A percentile compares a stretch with the other conserved stretches of the same genome.
These are phyloP conservation scores for Spermophilus dauricus DNA, from an alignment of 2,113 vertebrate species.

Conservation along the genomic window DNA sequence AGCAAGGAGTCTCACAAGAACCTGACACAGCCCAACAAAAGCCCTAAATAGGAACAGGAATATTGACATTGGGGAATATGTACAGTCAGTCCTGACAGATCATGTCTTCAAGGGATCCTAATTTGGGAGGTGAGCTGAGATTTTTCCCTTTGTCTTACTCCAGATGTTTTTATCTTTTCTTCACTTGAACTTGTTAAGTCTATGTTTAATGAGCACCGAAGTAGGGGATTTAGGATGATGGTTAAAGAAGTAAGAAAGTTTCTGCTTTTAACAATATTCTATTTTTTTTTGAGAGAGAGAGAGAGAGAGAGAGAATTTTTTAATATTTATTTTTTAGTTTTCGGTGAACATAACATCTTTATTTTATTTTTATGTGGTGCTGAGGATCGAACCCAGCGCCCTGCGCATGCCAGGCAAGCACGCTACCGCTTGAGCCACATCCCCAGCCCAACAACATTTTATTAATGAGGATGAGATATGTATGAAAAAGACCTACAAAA, in stretches of 20 bases:
- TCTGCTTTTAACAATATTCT: neutral
- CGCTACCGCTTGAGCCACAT: too few relatives aligned
- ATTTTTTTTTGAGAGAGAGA: too few relatives aligned
- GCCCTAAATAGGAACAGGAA: neutral
- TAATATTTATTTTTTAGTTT: too few relatives aligned
- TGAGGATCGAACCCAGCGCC: too few relatives aligned
- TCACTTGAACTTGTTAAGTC: neutral
- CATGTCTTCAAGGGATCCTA: neutral
- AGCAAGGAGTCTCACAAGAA: neutral
- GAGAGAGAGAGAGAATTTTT: too few relatives aligned
- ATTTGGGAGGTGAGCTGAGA: neutral
- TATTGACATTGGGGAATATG: neutral
- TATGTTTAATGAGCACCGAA: neutral
- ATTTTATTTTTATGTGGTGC: too few relatives aligned
- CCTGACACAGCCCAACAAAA: neutral
- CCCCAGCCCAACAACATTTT: neutral
- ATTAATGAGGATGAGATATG: neutral
- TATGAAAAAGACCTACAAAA: neutral
- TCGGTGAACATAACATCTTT: too few relatives aligned
- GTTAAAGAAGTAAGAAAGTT: neutral
- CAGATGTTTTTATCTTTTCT: neutral
- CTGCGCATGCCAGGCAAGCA: too few relatives aligned
- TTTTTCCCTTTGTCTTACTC: neutral
- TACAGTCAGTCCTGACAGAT: neutral
- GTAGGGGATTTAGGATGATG: neutral